These are phyloP conservation scores for Ceraclea dissimilis DNA, from an alignment of 2,888 invertebrate species.

Conservation along the genomic window DNA sequence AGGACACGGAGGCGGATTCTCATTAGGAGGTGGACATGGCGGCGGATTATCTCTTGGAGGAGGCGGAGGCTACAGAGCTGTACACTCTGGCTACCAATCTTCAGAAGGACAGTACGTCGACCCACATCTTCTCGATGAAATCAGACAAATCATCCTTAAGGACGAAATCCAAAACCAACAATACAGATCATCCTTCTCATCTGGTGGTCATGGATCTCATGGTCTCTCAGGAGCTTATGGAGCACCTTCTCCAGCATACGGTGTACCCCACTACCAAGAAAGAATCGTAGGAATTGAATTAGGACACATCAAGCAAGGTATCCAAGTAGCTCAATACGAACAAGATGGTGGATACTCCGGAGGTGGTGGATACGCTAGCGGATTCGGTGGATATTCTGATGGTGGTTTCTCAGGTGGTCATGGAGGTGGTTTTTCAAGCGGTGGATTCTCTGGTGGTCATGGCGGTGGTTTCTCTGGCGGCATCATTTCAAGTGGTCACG, in stretches of 20 bases:
- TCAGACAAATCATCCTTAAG: conserved; percentile 75
- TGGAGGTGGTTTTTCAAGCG: conserved; percentile 28
- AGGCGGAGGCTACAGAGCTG: conserved; percentile 68
- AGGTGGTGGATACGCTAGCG: conserved; percentile 32
- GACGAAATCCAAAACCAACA: conserved; percentile 60
- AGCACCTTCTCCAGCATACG: conserved; percentile 60
- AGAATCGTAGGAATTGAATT: conserved; percentile 77
- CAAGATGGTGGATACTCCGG: conserved; percentile 51
- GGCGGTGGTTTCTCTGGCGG: conserved; percentile 7
- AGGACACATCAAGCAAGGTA: conserved; percentile 76
- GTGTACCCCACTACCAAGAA: conserved; percentile 49
- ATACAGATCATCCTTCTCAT: conserved; percentile 44
- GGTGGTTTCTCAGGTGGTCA: conserved; percentile 30
- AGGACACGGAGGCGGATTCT: conserved; percentile 44
- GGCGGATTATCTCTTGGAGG: conserved; percentile 42
- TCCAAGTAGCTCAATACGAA: conserved; percentile 81
- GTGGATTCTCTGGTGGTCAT: conserved; percentile 29
- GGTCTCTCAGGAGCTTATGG: conserved; percentile 59
- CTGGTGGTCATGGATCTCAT: conserved; percentile 41
- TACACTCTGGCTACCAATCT: conserved; percentile 69
- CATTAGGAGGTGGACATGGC: conserved; percentile 35
- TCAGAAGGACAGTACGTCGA: conserved; percentile 78
- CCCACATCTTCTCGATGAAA: conserved; percentile 70
- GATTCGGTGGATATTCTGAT: conserved; percentile 31
- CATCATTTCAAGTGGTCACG: too few species aligned